A percentile compares a stretch with the other conserved stretches of the same genome.
These are phyloP conservation scores for Hipposideros larvatus DNA, from an alignment of 2,797 vertebrate genomes.

Conservation along the genomic window DNA sequence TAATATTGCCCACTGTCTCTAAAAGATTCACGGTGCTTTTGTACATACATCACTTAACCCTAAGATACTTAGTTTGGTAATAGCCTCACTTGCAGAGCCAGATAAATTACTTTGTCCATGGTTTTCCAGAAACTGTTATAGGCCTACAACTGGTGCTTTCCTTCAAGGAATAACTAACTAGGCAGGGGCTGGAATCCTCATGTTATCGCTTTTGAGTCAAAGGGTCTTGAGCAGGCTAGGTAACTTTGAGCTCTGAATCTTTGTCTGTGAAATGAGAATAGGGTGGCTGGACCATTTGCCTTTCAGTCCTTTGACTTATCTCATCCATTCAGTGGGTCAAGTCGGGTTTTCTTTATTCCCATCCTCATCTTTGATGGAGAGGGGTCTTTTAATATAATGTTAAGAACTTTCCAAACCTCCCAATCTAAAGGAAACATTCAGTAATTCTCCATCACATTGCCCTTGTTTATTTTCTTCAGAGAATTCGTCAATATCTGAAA, in stretches of 20 bases:
- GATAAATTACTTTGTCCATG: not conserved
- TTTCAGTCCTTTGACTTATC: not conserved
- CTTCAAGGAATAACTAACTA: not conserved
- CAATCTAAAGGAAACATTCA: constrained; percentile 6
- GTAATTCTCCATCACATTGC: not conserved
- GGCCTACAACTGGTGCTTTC: not conserved
- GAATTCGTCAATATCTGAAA: not conserved
- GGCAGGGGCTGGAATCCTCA: not conserved
- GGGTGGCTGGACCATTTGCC: not conserved
- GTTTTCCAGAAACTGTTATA: not conserved
- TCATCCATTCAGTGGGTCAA: not conserved
- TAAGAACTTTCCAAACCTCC: not conserved
- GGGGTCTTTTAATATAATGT: not conserved
- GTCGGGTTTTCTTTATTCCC: not conserved
- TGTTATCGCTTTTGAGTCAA: not conserved
- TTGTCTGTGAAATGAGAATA: not conserved
- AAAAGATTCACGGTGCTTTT: not conserved
- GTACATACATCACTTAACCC: not conserved
- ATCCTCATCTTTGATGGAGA: not conserved
- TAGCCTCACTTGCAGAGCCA: not conserved
- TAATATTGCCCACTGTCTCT: not conserved
- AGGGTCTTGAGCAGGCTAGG: not conserved
- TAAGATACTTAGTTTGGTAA: not conserved
- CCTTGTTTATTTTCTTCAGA: constrained; percentile 11
- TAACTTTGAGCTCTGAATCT: not conserved